These are phyloP conservation scores for Diorhabda carinulata DNA, from an alignment of 1,140 invertebrate genomes.

Conservation along the genomic window DNA sequence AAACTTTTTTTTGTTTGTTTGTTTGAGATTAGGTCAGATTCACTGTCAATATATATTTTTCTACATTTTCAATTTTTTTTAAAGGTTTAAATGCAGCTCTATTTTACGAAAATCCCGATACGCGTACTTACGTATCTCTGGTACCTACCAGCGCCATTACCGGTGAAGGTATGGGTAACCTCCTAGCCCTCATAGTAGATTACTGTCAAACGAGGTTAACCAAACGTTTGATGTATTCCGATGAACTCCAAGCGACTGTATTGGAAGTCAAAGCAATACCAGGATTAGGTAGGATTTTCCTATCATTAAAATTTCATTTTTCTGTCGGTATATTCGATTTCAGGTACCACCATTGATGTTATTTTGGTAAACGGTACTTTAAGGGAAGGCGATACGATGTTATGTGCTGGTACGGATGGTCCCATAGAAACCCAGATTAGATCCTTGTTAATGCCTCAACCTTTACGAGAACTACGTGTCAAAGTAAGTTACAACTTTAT, in stretches of 20 bases:
- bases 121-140: conserved; percentile 87
- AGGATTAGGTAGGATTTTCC: conserved; percentile 58
- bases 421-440: conserved; percentile 97
- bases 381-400: conserved; percentile 88
- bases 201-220: conserved; percentile 87
- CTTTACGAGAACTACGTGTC: conserved; percentile 94
- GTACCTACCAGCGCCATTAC: conserved; percentile 97
- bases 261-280: conserved; percentile 98
- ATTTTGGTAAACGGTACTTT: conserved; percentile 96
- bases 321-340: background rate
- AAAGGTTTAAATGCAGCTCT: conserved; percentile 80
- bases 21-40: no score
- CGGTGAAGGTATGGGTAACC: conserved; percentile 97
- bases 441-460: conserved; percentile 95
- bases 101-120: conserved; percentile 95
- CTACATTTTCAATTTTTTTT: background rate
- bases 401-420: conserved; percentile 95
- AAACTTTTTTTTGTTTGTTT: no score
- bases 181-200: conserved; percentile 89
- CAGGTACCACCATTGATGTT: conserved; percentile 97
- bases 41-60: no score
- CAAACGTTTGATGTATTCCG: conserved; percentile 86
- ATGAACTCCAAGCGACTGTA: conserved; percentile 95
- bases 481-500: conserved; percentile 61
- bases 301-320: no score